Base-by-base conservation (phyloP, 23 tunicate species). In the Aplidium turbinatum region DNA sequence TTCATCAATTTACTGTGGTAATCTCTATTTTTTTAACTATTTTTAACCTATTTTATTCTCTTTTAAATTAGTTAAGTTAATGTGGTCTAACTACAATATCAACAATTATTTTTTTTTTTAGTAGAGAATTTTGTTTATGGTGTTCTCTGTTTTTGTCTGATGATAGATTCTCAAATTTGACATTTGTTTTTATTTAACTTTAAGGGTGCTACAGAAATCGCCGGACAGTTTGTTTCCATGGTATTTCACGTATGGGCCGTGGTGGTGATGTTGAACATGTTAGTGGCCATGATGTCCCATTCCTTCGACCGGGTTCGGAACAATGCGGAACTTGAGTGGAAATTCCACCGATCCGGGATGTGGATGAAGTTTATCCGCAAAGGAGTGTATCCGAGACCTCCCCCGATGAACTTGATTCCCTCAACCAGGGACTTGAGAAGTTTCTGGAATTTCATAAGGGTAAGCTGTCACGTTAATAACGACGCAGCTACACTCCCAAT, bases 231-330 rank as follows among this genome's bases (percentile, higher is more conserved):
- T 31, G 35, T 83, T 7, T 83, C 89, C 24, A 75, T 75, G 76
- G 21, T 83, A 9, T 83, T 83, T 33, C 89, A 83, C 70, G 47
- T 67, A 36, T 83, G 89, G 89, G 76, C 89, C 3, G 76, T 83
- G 4, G 89, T 83, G 23, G 80, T 83, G 58, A 83, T 83, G 89
- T 70, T 83, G 23, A 83, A 83, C 73, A 75, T 83, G 81, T 68
- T 83, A 1, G 75, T 83, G 51, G 89, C 89, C 32, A 83, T 83
- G 89, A 75, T 83, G 81, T 83, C 89, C 9, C 89, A 83, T 75
- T 83, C 89, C 24, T 83, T 83, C 57, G 89, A 83, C 22, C 81
- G 89, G 1, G 89, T 83, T 35, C 81, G 89, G 0, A 79, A 83
- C 70, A 83, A 83, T 33, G 89, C 89, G 47, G 89, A 83, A 35